A percentile compares a stretch with the other conserved stretches of the same genome.
phyloP scores from a whole-genome alignment of 2,797 vertebrate species.

The Manis javanica region DNA sequence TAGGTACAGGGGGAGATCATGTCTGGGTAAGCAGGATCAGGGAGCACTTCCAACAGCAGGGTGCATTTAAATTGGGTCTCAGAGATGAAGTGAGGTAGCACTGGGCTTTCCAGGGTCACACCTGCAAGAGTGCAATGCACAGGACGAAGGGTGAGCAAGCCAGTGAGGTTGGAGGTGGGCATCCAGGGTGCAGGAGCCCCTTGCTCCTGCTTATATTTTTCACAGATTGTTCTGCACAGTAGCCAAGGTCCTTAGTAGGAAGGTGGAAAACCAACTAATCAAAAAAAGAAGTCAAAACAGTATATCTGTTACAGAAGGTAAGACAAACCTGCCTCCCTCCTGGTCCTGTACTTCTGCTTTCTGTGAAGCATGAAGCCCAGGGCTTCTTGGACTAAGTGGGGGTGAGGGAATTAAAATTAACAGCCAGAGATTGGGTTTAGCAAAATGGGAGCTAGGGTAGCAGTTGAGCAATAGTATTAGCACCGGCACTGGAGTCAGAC shows the following conservation, averaged over 20 bases:
- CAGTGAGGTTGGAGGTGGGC: too few species aligned
- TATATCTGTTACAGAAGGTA: constrained; percentile 48
- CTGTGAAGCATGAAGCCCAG: neutral
- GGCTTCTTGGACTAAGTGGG: neutral
- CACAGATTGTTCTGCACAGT: constrained; percentile 41
- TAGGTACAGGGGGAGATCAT: neutral
- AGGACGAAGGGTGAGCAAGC: neutral
- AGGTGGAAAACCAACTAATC: constrained; percentile 47
- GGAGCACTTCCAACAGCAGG: neutral
- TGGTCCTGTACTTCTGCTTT: neutral
- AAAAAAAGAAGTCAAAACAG: constrained; percentile 41
- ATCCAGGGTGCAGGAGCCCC: neutral
- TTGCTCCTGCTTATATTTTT: constrained; percentile 72
- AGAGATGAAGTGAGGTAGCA: neutral
- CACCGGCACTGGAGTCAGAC: neutral
- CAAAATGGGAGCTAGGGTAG: neutral
- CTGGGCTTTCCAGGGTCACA: neutral
- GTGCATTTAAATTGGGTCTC: neutral
- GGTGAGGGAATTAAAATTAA: neutral
- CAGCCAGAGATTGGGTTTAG: neutral
- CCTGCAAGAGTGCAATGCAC: neutral
- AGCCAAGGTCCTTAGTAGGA: constrained; percentile 24
- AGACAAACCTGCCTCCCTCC: constrained; percentile 59
- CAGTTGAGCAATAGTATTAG: neutral
- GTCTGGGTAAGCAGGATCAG: neutral